phyloP scores from a whole-genome alignment of 2,888 invertebrate genomes.

The Zaprionus bogoriensis region DNA sequence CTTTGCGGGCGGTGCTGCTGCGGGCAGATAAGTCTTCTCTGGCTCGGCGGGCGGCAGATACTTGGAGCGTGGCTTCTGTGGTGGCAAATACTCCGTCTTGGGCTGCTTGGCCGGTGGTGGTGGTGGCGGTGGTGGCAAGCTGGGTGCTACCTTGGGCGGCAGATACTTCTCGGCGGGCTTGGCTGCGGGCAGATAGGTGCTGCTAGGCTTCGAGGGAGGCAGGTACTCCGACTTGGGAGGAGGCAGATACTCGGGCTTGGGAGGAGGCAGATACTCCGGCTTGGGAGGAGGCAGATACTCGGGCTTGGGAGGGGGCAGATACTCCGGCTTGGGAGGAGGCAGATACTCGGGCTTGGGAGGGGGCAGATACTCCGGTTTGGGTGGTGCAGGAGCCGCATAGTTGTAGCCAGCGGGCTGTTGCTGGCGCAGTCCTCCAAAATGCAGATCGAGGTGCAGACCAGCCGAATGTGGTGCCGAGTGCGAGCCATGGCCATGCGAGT shows the following conservation, averaged over 20 bases:
- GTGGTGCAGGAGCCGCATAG: constrained; percentile 44
- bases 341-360: constrained; percentile 34
- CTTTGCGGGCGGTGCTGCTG: constrained; percentile 22
- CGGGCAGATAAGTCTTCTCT: constrained; percentile 17
- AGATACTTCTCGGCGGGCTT: constrained; percentile 50
- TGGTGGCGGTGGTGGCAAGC: constrained; percentile 65
- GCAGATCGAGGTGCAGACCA: constrained; percentile 27
- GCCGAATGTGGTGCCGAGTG: constrained; percentile 14
- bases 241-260: constrained; percentile 40
- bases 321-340: constrained; percentile 31
- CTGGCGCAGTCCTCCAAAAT: constrained; percentile 11
- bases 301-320: constrained; percentile 35
- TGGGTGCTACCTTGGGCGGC: constrained; percentile 63
- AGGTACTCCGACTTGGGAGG: constrained; percentile 31
- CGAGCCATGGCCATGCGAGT: constrained; percentile 35
- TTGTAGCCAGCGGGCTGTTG: constrained; percentile 50
- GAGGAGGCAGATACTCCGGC: constrained; percentile 52
- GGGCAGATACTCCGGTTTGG: constrained; percentile 31
- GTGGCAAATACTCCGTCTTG: constrained; percentile 51
- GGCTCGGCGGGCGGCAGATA: constrained; percentile 31
- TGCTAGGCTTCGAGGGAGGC: constrained; percentile 46
- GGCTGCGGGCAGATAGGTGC: constrained; percentile 40
- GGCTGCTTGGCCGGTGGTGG: constrained; percentile 54
- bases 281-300: constrained; percentile 37
- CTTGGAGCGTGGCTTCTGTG: constrained; percentile 46